phyloP scores from a whole-genome alignment of 2,888 invertebrate genomes.

The Diadromus collaris region DNA sequence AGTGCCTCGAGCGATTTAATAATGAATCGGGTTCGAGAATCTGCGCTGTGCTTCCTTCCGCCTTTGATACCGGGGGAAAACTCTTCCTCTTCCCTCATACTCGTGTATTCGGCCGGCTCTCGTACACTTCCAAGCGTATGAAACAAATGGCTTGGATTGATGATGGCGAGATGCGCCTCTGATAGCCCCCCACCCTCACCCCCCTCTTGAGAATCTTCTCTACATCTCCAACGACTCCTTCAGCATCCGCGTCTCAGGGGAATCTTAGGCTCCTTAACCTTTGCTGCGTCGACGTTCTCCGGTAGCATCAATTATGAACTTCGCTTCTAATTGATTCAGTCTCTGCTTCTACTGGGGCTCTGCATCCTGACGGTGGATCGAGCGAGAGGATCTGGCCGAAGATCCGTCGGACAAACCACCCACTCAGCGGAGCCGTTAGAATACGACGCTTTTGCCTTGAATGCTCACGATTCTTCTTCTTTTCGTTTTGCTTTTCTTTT shows the following conservation, averaged over 20 bases:
- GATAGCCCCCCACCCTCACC: conserved; percentile 17
- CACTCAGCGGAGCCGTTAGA: conserved; percentile 30
- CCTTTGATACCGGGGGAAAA: conserved; percentile 67
- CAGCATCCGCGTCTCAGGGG: conserved; percentile 71
- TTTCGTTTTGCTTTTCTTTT: conserved; percentile 29
- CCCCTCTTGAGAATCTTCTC: conserved; percentile 3
- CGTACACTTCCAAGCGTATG: neutral
- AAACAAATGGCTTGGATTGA: conserved; percentile 71
- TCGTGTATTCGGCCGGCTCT: neutral
- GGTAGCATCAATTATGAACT: conserved; percentile 76
- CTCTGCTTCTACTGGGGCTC: conserved; percentile 35
- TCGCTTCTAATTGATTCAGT: conserved; percentile 75
- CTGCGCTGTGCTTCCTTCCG: conserved; percentile 74
- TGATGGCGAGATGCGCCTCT: conserved; percentile 63
- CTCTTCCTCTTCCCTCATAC: conserved; percentile 45
- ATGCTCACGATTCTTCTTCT: conserved; percentile 40
- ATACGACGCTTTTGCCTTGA: conserved; percentile 44
- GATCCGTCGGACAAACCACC: conserved; percentile 15
- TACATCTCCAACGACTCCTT: neutral
- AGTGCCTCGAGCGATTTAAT: conserved; percentile 71
- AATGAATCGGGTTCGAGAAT: conserved; percentile 77
- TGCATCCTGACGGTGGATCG: neutral
- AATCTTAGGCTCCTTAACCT: conserved; percentile 75
- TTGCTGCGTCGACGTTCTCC: conserved; percentile 67
- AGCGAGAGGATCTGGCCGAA: neutral